A percentile compares a stretch with the other conserved stretches of the same genome.
phyloP scores from a whole-genome alignment of 2,888 invertebrate genomes.

The Nomada hirtipes region DNA sequence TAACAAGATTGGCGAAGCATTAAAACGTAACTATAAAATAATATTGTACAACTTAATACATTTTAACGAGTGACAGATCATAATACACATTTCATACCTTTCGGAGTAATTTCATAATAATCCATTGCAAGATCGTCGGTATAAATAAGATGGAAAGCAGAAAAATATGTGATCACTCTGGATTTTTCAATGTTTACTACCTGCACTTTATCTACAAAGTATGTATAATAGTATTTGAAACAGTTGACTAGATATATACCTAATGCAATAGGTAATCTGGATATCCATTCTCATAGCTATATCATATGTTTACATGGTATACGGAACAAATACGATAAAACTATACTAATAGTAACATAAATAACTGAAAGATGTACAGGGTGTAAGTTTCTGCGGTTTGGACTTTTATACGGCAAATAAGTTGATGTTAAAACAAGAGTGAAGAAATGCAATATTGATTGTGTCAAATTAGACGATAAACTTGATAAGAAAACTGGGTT shows the following conservation, averaged over 20 bases:
- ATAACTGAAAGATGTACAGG: slow-evolving; percentile 19
- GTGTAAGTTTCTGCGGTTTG: slow-evolving; percentile 7
- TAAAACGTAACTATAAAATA: slow-evolving; percentile 34
- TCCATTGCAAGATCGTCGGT: slow-evolving; percentile 14
- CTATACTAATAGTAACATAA: slow-evolving; percentile 27
- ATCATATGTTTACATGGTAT: slow-evolving; percentile 21
- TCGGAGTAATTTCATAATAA: slow-evolving; percentile 18
- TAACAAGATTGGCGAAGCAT: slow-evolving; percentile 2
- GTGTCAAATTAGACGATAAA: slow-evolving; percentile 26
- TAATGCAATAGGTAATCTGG: slow-evolving; percentile 57
- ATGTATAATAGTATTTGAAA: slow-evolving; percentile 46
- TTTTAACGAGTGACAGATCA: slow-evolving; percentile 11
- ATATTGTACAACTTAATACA: slow-evolving; percentile 16
- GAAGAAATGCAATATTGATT: slow-evolving; percentile 7
- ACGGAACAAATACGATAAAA: slow-evolving; percentile 25
- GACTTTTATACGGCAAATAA: slow-evolving; percentile 9
- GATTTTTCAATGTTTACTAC: slow-evolving; percentile 57
- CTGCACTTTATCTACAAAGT: slow-evolving; percentile 67
- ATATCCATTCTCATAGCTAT: slow-evolving; percentile 23
- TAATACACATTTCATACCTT: slow-evolving; percentile 12
- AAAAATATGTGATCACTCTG: slow-evolving; percentile 38
- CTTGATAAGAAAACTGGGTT: slow-evolving; percentile 19
- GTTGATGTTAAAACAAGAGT: slow-evolving; percentile 34
- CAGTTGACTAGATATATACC: slow-evolving; percentile 63
- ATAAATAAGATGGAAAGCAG: slow-evolving; percentile 49